These are phyloP conservation scores for Ephestia elutella DNA, from an alignment of 1,140 invertebrate genomes.

Conservation along the genomic window DNA sequence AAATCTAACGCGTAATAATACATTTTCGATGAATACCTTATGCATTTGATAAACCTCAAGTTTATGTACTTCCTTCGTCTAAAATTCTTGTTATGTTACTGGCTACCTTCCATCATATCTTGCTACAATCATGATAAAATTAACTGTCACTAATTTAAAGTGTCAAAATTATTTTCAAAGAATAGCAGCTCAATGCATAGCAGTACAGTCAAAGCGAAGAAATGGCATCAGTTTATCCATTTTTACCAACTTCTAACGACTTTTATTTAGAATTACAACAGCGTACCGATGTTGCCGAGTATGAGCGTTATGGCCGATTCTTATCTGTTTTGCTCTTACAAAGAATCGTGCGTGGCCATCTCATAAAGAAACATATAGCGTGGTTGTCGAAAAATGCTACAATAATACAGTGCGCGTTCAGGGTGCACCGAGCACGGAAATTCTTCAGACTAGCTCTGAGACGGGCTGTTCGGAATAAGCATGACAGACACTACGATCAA, in stretches of 20 bases:
- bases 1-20: too few species aligned
- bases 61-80: too few species aligned
- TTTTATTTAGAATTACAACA: constrained; percentile 52
- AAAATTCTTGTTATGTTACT: too few species aligned
- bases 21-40: too few species aligned
- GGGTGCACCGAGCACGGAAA: constrained; percentile 48
- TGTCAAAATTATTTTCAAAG: not conserved
- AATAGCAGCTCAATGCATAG: too few species aligned
- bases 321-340: constrained; percentile 47
- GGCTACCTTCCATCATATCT: too few species aligned
- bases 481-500: constrained; percentile 43
- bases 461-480: constrained; percentile 50
- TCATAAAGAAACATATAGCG: constrained; percentile 56
- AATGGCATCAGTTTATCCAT: constrained; percentile 51
- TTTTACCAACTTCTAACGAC: constrained; percentile 39
- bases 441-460: constrained; percentile 43
- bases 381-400: constrained; percentile 56
- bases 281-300: constrained; percentile 40
- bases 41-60: too few species aligned
- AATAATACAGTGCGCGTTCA: constrained; percentile 61
- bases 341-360: constrained; percentile 48
- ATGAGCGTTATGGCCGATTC: constrained; percentile 37
- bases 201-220: not conserved
- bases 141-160: too few species aligned
- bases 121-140: too few species aligned